Evolutionary conservation across 92 coral and sea anemone genomes (phyloP), one percentile per base, ranked within the genome.

Genomic region (Ricordea florida): DNA sequence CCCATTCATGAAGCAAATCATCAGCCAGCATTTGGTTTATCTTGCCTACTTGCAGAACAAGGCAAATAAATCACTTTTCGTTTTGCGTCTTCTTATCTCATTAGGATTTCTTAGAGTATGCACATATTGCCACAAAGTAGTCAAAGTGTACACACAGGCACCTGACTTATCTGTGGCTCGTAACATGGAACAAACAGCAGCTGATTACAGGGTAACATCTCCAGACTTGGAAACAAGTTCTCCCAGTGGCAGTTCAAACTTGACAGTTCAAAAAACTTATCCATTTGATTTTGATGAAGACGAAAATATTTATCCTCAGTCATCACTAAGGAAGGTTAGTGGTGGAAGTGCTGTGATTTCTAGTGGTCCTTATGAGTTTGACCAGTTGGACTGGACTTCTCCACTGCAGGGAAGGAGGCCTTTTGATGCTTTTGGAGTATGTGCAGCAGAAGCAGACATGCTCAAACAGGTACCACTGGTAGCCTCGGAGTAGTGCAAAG

Each of bases 391-490:
- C 11, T 40, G 90, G 26, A 85, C 79, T 0, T 24, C 77, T 37
- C 46, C 82, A n/a, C 10, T 84, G 14, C 11, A 82, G 69, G 75
- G 64, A 13, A 14, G 70, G 26, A 67, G 70, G 30, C 91, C 99
- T 10, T 96, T 96, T 76, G 99, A 96, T 68, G 97, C 97, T 27
- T 92, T 96, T 84, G 97, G 99, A 29, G 97, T 92, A 10, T 89
- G 99, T 66, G 93, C 98, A 7, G 98, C 97, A 0, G 97, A 92
- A 60, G 98, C 98, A 14, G 85, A 94, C 66, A 79, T 92, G 59
- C 79, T 94, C 29, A 94, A 94, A 63, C 98, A 94, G 96, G 98
- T 93, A n/a, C n/a, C n/a, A n/a, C n/a, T n/a, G n/a, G n/a, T n/a
- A n/a, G n/a, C n/a, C n/a, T n/a, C n/a, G n/a, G n/a, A n/a, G n/a